Evolutionary conservation across 2,797 vertebrate species (phyloP).

Genomic region (Pangasius larnaudii): DNA sequence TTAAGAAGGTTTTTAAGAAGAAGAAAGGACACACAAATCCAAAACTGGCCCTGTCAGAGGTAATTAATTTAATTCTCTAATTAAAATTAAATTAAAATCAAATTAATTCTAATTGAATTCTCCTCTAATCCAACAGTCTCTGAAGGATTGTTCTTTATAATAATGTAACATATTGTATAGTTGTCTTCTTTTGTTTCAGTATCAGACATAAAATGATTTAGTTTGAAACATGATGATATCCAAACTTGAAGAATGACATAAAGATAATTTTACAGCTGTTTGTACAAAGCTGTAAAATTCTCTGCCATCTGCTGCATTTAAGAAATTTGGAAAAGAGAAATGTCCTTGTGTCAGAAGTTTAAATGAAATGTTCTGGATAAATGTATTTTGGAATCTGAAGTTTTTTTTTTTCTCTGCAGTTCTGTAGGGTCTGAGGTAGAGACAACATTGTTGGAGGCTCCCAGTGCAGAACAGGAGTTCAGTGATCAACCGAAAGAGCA

Average conservation of each 20-base stretch:
- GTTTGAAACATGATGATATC: not conserved
- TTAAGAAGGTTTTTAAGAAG: not conserved
- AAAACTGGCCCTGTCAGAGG: not conserved
- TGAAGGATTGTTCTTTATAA: not conserved
- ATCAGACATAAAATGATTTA: not conserved
- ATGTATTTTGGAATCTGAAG: not conserved
- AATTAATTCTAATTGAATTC: no score
- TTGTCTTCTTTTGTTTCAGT: not conserved
- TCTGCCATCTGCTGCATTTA: not conserved
- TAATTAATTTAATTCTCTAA: no score
- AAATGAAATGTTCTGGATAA: not conserved
- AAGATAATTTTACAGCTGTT: not conserved
- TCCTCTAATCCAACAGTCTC: not conserved
- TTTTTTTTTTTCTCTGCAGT: not conserved
- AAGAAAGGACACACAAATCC: no score
- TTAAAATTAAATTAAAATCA: no score
- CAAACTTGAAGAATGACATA: not conserved
- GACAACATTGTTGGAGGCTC: conserved; percentile 83
- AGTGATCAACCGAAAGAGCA: conserved; percentile 68
- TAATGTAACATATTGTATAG: not conserved
- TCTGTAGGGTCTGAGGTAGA: conserved; percentile 27
- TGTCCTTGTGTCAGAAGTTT: not conserved
- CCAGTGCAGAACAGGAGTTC: conserved; percentile 78
- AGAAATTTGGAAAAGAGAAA: not conserved
- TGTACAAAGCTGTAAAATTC: not conserved